A percentile compares a stretch with the other conserved stretches of the same genome.
phyloP scores from a whole-genome alignment of 2,797 vertebrate genomes.

The Pipistrellus nathusii region DNA sequence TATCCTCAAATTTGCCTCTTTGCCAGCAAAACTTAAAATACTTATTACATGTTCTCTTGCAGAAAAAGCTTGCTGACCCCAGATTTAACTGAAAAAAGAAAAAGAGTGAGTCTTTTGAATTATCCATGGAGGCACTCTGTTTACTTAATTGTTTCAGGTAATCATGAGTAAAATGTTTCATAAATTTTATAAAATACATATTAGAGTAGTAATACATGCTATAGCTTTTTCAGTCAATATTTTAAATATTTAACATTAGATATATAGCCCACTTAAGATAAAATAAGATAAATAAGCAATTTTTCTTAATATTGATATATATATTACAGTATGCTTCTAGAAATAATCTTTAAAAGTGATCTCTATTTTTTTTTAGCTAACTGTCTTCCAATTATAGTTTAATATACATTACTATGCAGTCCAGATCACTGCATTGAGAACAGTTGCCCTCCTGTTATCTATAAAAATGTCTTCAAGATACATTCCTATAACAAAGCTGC shows the following conservation, averaged over 20 bases:
- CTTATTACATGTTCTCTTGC: not conserved
- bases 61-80: not conserved
- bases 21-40: not conserved
- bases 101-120: not conserved
- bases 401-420: not conserved
- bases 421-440: not conserved
- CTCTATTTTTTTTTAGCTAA: not conserved
- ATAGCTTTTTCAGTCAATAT: not conserved
- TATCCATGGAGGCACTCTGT: not conserved
- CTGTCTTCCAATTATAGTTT: not conserved
- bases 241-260: not conserved
- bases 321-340: not conserved
- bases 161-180: not conserved
- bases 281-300: conserved; percentile 16
- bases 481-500: not conserved
- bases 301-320: not conserved
- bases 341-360: not conserved
- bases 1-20: not conserved
- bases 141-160: not conserved
- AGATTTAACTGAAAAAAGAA: conserved; percentile 5
- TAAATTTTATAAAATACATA: not conserved
- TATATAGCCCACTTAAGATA: not conserved
- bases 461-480: not conserved
- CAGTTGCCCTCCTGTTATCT: not conserved
- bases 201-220: not conserved